Percentiles rank a stretch among this genome's conserved stretches.
Evolutionary conservation across 2,797 vertebrate species (phyloP).

Genomic region (Dallia pectoralis): DNA sequence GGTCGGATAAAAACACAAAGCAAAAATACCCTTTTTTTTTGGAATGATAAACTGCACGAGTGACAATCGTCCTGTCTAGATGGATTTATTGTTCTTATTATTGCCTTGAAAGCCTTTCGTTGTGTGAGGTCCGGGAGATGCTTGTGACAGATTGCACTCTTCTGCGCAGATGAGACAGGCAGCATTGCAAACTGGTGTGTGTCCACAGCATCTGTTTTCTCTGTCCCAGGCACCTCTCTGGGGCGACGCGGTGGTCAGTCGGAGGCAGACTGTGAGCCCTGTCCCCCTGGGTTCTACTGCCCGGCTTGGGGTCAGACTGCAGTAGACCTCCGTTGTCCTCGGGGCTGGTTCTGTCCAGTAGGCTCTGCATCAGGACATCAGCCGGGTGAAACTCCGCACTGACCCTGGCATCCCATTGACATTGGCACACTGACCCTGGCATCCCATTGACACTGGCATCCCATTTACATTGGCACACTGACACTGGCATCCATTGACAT

Average conservation of each 20-base stretch:
- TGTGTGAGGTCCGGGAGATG: not conserved
- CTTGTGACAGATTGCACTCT: not conserved
- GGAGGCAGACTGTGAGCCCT: slow-evolving; percentile 73
- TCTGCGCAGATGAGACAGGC: not conserved
- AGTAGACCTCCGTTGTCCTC: slow-evolving; percentile 72
- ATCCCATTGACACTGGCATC: too few relatives aligned
- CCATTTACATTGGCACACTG: too few relatives aligned
- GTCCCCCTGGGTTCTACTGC: slow-evolving; percentile 82
- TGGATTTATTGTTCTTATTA: not conserved
- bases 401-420: too few relatives aligned
- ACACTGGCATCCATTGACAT: too few relatives aligned
- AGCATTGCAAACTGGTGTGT: too few relatives aligned
- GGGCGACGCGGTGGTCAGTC: slow-evolving; percentile 69
- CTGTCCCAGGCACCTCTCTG: slow-evolving; percentile 76
- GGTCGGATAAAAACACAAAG: not conserved
- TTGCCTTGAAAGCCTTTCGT: not conserved
- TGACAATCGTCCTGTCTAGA: not conserved
- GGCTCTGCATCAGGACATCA: slow-evolving; percentile 74
- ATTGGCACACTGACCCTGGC: too few relatives aligned
- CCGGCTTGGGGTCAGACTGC: slow-evolving; percentile 74
- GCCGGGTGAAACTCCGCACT: slow-evolving; percentile 59
- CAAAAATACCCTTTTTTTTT: not conserved
- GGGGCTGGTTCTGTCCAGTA: slow-evolving; percentile 86
- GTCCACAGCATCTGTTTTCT: not conserved
- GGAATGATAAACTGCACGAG: not conserved